These are phyloP conservation scores for Columba livia DNA, from an alignment of 2,113 vertebrate genomes.

Conservation along the genomic window DNA sequence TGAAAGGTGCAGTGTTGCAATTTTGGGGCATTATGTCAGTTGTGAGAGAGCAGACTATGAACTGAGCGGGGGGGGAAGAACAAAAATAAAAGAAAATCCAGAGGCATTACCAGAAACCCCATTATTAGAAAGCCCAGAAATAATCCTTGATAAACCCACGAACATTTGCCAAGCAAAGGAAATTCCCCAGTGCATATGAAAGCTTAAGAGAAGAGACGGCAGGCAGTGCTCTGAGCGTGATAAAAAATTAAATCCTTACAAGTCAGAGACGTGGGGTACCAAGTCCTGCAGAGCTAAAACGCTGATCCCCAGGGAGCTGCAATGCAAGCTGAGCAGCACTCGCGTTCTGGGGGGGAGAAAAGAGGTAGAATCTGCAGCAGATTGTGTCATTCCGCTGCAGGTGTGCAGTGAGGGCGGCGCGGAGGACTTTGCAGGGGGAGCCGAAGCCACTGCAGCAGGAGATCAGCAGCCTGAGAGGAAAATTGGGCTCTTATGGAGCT, in stretches of 20 bases:
- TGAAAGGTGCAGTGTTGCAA: constrained; percentile 17
- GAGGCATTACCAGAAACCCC: not conserved
- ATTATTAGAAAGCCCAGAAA: not conserved
- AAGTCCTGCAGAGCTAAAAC: not conserved
- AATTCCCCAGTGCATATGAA: not conserved
- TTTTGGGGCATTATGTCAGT: constrained; percentile 12
- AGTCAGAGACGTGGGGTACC: not conserved
- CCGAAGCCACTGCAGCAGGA: not conserved
- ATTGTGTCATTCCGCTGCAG: not conserved
- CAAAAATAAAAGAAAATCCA: not conserved
- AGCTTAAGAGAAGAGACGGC: not conserved
- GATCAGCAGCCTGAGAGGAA: constrained; percentile 27
- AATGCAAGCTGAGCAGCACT: not conserved
- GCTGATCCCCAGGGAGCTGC: not conserved
- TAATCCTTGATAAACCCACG: not conserved
- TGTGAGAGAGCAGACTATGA: not conserved
- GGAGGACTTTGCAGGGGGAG: not conserved
- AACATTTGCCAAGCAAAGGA: not conserved
- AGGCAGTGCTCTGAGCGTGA: not conserved
- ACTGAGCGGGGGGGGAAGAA: not conserved
- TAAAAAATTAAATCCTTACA: not conserved
- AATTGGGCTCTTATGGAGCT: not conserved
- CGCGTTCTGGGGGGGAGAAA: not conserved
- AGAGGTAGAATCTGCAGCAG: not conserved
- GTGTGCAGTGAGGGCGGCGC: fast-evolving